Percentiles rank a stretch among this genome's conserved stretches.
These are phyloP conservation scores for Phaethornis superciliosus DNA, from an alignment of 2,113 vertebrate species.

Conservation along the genomic window DNA sequence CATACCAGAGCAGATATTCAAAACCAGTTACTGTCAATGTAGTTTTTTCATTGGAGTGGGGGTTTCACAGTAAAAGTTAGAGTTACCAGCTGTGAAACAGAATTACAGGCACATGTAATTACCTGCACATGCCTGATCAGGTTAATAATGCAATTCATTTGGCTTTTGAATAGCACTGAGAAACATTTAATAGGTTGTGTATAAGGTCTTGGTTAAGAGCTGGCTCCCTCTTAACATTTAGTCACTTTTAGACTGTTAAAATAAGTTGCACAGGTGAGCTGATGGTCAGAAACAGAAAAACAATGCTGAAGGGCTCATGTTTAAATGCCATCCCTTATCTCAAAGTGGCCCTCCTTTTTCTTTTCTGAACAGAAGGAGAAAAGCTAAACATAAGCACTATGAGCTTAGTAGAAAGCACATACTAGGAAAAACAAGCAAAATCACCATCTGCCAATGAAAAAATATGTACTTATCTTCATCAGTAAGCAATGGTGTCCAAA, in stretches of 20 bases:
- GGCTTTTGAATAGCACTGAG: not conserved
- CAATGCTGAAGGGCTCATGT: not conserved
- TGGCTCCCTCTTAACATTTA: not conserved
- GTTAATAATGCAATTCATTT: not conserved
- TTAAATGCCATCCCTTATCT: not conserved
- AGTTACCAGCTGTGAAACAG: not conserved
- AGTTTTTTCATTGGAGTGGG: not conserved
- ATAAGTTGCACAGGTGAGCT: not conserved
- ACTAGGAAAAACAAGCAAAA: not conserved
- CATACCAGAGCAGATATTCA: not conserved
- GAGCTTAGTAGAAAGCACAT: not conserved
- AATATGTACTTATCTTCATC: accelerated
- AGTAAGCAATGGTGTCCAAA: accelerated
- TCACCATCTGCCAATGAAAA: not conserved
- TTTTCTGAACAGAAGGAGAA: not conserved
- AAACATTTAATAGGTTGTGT: not conserved
- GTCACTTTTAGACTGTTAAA: not conserved
- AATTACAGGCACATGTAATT: not conserved
- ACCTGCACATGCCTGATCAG: not conserved
- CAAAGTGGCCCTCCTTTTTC: not conserved
- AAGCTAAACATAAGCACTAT: not conserved
- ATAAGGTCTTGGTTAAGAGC: not conserved
- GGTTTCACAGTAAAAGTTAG: not conserved
- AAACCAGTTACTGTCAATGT: not conserved
- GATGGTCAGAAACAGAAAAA: not conserved